Evolutionary conservation across 2,888 invertebrate species (phyloP).

Genomic region (Drosophila nigricruria): DNA sequence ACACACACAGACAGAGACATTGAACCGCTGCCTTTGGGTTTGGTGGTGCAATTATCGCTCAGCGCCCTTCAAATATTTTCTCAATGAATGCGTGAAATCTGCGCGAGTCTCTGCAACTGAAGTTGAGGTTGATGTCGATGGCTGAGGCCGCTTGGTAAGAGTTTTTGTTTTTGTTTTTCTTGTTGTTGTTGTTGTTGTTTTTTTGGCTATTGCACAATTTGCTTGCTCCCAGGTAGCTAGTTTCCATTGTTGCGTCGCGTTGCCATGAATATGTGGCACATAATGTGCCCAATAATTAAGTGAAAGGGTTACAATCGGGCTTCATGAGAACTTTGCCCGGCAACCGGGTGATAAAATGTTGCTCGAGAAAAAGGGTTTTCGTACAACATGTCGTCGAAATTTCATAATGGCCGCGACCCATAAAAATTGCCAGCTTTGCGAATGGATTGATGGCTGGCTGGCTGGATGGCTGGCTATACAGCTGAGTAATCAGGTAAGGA

Average conservation of each 20-base stretch:
- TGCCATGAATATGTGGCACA: slow-evolving; percentile 78
- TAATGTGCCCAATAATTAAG: slow-evolving; percentile 79
- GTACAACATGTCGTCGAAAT: slow-evolving; percentile 49
- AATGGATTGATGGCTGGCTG: not conserved
- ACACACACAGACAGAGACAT: not conserved
- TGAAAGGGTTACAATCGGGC: slow-evolving; percentile 78
- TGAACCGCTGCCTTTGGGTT: slow-evolving; percentile 14
- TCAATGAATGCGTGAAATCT: slow-evolving; percentile 76
- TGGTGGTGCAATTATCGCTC: slow-evolving; percentile 74
- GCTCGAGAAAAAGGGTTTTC: slow-evolving; percentile 57
- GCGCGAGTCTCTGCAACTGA: slow-evolving; percentile 14
- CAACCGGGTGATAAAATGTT: slow-evolving; percentile 75
- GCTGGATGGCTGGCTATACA: not conserved
- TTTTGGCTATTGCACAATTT: slow-evolving; percentile 64
- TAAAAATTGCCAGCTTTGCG: slow-evolving; percentile 58
- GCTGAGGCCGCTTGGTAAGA: slow-evolving; percentile 12
- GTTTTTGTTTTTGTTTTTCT: slow-evolving; percentile 1
- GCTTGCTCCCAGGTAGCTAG: slow-evolving; percentile 52
- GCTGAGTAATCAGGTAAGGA: slow-evolving; percentile 34
- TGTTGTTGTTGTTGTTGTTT: not conserved
- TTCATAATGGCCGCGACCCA: slow-evolving; percentile 69
- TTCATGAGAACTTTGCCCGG: slow-evolving; percentile 75
- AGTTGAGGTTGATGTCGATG: not conserved
- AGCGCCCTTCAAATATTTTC: slow-evolving; percentile 65
- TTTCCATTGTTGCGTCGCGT: slow-evolving; percentile 65